Evolutionary conservation across 1,140 invertebrate genomes (phyloP).

Genomic region (Diploscapter pachys): DNA sequence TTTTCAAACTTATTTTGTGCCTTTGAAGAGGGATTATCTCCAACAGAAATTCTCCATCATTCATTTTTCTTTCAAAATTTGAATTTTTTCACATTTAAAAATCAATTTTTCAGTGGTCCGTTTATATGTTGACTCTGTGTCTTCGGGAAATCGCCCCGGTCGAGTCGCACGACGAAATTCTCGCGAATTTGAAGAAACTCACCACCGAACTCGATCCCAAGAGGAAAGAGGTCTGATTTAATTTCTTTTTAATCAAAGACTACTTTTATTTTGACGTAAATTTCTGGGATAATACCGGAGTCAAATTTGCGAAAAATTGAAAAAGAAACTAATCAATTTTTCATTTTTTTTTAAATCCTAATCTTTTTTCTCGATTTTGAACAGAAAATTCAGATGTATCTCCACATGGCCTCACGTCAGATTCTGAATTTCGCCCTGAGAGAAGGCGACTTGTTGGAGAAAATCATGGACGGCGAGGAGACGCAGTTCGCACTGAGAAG

Average conservation of each 20-base stretch:
- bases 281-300: too few relatives aligned
- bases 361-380: too few relatives aligned
- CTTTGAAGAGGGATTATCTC: neutral
- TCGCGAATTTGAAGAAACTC: conserved; percentile 10
- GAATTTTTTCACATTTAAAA: too few relatives aligned
- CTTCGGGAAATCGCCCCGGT: conserved; percentile 5
- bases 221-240: conserved; percentile 3
- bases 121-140: conserved; percentile 15
- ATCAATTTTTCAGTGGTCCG: conserved; percentile 23
- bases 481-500: neutral
- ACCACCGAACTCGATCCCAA: conserved; percentile 9
- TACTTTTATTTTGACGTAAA: too few relatives aligned
- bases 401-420: neutral
- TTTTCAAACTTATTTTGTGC: neutral
- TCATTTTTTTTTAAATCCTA: too few relatives aligned
- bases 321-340: too few relatives aligned
- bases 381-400: conserved; percentile 4
- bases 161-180: conserved; percentile 13
- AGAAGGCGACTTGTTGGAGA: conserved; percentile 1
- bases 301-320: too few relatives aligned
- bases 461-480: neutral
- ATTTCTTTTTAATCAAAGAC: conserved; percentile 1
- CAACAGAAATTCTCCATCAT: neutral
- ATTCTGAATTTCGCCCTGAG: conserved; percentile 8
- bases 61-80: too few relatives aligned